phyloP scores from a whole-genome alignment of 53 echinoderm and acorn worm genomes.

The Stichopus horrens region DNA sequence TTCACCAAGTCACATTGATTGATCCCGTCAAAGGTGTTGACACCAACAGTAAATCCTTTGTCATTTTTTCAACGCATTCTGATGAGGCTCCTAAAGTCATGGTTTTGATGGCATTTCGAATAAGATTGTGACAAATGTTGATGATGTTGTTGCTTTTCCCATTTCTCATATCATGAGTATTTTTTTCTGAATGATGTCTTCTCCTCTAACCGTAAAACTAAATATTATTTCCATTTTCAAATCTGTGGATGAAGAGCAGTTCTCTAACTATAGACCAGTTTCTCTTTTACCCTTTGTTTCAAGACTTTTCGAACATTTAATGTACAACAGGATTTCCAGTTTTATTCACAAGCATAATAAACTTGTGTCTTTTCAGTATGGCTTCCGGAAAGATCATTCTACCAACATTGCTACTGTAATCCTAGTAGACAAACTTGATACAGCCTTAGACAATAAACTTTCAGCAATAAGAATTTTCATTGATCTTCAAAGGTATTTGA shows the following conservation, averaged over 20 bases:
- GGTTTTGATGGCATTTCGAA: conserved; percentile 8
- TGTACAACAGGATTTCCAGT: neutral
- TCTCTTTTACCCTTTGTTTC: neutral
- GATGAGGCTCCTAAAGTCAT: neutral
- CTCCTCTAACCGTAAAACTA: neutral
- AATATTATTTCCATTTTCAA: neutral
- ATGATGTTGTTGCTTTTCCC: neutral
- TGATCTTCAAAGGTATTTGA: too few species aligned
- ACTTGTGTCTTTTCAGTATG: neutral
- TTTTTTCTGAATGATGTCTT: neutral
- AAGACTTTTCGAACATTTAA: neutral
- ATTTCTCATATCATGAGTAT: neutral
- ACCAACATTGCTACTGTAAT: neutral
- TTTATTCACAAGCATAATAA: neutral
- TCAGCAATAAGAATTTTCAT: neutral
- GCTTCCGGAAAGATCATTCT: conserved; percentile 10
- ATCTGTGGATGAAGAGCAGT: neutral
- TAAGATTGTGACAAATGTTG: conserved; percentile 14
- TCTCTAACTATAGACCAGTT: neutral
- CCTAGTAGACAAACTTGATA: neutral
- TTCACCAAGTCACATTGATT: neutral
- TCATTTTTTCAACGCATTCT: neutral
- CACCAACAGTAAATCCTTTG: neutral
- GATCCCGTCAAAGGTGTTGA: neutral
- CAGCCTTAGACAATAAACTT: neutral